Conservation (phyloP, 1,140 invertebrate species). For the Drosophila eugracilis region DNA sequence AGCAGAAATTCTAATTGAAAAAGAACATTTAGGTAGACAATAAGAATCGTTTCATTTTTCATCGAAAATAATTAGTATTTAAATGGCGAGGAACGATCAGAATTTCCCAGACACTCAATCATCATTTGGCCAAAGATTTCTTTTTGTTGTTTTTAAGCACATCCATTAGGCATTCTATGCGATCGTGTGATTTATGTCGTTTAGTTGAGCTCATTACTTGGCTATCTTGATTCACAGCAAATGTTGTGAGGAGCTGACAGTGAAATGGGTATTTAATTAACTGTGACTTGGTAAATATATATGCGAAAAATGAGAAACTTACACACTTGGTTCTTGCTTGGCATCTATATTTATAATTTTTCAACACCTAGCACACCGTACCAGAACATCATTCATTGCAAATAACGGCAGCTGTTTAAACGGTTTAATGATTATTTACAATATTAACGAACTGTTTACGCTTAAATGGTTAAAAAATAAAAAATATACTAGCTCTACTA, state of each 20-base stretch:
- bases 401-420: slow-evolving; percentile 4
- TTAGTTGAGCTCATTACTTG: background rate
- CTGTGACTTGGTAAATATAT: slow-evolving; percentile 12
- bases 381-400: slow-evolving; percentile 2
- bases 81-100: background rate
- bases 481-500: no score
- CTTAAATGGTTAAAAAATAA: background rate
- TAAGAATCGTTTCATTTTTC: background rate
- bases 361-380: background rate
- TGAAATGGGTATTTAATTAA: slow-evolving; percentile 2
- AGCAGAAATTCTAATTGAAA: slow-evolving; percentile 2
- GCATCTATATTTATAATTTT: slow-evolving; percentile 4
- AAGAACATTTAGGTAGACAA: no score
- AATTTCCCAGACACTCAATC: slow-evolving; percentile 5
- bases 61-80: background rate
- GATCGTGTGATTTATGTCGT: slow-evolving; percentile 3
- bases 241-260: background rate
- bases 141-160: slow-evolving; percentile 1
- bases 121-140: background rate
- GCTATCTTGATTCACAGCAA: slow-evolving; percentile 1
- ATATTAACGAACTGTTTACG: slow-evolving; percentile 14
- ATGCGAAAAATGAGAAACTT: background rate
- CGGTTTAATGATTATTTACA: slow-evolving; percentile 7
- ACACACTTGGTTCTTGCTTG: background rate
- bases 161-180: background rate